Percentiles rank a stretch among this genome's conserved stretches.
Evolutionary conservation across 2,113 vertebrate species (phyloP).

Genomic region (Hymenochirus boettgeri): DNA sequence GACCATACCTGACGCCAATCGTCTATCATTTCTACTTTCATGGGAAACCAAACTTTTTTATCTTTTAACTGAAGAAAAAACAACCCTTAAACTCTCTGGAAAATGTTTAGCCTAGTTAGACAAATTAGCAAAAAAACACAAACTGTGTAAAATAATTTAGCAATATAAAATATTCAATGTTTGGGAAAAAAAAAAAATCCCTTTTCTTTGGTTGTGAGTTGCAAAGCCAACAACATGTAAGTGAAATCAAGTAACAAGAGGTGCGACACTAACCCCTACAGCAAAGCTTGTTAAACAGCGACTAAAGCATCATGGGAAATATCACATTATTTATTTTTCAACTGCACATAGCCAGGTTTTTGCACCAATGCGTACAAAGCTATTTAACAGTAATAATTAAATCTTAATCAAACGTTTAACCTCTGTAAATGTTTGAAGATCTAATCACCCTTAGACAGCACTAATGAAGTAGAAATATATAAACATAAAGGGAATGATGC

Average conservation of each 20-base stretch:
- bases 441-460: conserved; percentile 85
- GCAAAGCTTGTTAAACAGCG: conserved; percentile 82
- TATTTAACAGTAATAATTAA: conserved; percentile 98
- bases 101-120: conserved; percentile 81
- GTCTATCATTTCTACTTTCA: too few species aligned
- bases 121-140: conserved; percentile 82
- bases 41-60: too few species aligned
- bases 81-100: conserved; percentile 70
- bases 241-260: conserved; percentile 79
- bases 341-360: conserved; percentile 90
- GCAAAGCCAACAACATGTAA: conserved; percentile 83
- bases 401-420: conserved; percentile 95
- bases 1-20: too few species aligned
- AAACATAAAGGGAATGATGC: conserved; percentile 82
- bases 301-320: conserved; percentile 81
- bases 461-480: conserved; percentile 85
- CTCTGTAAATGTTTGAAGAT: conserved; percentile 87
- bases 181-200: conserved; percentile 59
- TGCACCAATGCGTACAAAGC: conserved; percentile 90
- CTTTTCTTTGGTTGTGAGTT: conserved; percentile 80
- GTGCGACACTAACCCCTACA: conserved; percentile 81
- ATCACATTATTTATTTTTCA: conserved; percentile 85
- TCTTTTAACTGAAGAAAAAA: neutral
- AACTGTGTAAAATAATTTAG: conserved; percentile 81
- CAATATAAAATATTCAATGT: conserved; percentile 83